These are phyloP conservation scores for Scalopus aquaticus DNA, from an alignment of 2,113 vertebrate species.

Conservation along the genomic window DNA sequence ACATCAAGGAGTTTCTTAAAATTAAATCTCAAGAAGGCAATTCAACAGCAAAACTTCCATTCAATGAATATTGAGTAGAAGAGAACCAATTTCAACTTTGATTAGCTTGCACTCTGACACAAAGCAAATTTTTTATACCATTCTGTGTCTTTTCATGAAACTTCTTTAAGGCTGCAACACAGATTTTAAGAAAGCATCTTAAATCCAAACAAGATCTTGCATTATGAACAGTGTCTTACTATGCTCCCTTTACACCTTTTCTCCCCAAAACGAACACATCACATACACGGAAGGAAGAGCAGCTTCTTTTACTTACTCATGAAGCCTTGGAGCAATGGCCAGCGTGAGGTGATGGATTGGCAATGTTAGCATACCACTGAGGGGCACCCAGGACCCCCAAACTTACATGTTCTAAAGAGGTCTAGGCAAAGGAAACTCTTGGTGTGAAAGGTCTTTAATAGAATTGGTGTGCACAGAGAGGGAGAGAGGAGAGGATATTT, in stretches of 20 bases:
- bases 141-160: neutral
- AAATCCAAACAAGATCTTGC: neutral
- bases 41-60: neutral
- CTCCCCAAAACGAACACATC: neutral
- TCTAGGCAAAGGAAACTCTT: too few relatives aligned
- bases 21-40: slow-evolving; percentile 24
- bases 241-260: neutral
- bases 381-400: too few relatives aligned
- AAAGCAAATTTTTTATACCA: neutral
- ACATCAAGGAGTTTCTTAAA: neutral
- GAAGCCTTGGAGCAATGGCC: neutral
- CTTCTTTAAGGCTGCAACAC: neutral
- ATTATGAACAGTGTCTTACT: neutral
- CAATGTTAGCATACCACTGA: too few relatives aligned
- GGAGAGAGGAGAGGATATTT: too few relatives aligned
- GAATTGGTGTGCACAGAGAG: too few relatives aligned
- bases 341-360: neutral
- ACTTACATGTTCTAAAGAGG: too few relatives aligned
- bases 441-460: too few relatives aligned
- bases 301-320: neutral
- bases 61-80: neutral
- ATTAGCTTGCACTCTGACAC: neutral
- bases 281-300: neutral
- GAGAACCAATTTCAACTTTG: slow-evolving; percentile 20
- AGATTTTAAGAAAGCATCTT: neutral